Percentiles rank a stretch among this genome's conserved stretches.
Conservation (phyloP, 2,797 vertebrate species). For the Brotula barbata region DNA sequence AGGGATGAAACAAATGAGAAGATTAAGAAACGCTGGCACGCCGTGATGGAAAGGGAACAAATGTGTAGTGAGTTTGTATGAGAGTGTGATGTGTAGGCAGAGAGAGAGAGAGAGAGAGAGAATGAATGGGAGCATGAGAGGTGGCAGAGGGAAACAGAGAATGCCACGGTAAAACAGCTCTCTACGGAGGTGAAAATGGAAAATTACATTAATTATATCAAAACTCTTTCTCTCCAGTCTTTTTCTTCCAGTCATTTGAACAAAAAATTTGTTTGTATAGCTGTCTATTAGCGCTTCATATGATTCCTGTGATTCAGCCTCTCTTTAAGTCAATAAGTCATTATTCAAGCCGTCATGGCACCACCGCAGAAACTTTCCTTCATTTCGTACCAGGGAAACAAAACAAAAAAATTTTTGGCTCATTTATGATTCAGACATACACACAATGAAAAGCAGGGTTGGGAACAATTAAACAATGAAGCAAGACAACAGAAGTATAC, state of each 20-base stretch:
- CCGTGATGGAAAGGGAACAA: conserved; percentile 41
- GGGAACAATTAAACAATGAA: too few relatives aligned
- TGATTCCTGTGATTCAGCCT: not conserved
- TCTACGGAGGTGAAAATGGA: conserved; percentile 19
- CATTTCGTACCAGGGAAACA: too few relatives aligned
- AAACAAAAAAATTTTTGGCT: too few relatives aligned
- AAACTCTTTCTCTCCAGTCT: conserved; percentile 11
- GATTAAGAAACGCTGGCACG: conserved; percentile 50
- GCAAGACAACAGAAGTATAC: too few relatives aligned
- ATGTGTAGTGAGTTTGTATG: conserved; percentile 42
- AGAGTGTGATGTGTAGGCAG: conserved; percentile 32
- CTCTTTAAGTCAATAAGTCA: not conserved
- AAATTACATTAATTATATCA: conserved; percentile 24
- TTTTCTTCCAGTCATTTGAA: conserved; percentile 11
- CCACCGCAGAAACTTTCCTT: too few relatives aligned
- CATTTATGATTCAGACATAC: too few relatives aligned
- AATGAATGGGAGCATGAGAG: not conserved
- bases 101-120: conserved; percentile 19
- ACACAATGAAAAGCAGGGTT: too few relatives aligned
- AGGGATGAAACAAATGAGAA: conserved; percentile 35
- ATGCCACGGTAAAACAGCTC: conserved; percentile 15
- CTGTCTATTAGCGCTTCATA: not conserved
- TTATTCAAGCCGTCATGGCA: not conserved
- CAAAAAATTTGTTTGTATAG: too few relatives aligned
- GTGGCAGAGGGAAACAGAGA: conserved; percentile 22